A percentile compares a stretch with the other conserved stretches of the same genome.
phyloP scores from a whole-genome alignment of 1,140 invertebrate genomes.

The Psilanteris sp. region DNA sequence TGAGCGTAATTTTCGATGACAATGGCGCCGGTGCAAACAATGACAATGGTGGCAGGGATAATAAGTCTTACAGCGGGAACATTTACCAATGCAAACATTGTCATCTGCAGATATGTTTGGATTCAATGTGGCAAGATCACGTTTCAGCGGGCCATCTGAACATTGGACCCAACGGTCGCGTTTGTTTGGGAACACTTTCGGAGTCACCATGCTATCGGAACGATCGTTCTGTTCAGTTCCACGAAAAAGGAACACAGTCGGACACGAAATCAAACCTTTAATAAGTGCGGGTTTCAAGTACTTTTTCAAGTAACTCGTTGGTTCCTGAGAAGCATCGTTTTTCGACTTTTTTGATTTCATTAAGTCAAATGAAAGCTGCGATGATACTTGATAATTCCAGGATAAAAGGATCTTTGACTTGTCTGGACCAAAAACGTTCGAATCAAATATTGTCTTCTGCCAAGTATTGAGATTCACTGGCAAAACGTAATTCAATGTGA shows the following conservation, averaged over 20 bases:
- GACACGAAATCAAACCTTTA: slow-evolving; percentile 38
- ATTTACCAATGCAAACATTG: slow-evolving; percentile 46
- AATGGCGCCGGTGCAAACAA: slow-evolving; percentile 43
- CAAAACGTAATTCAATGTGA: neutral
- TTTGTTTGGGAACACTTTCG: slow-evolving; percentile 44
- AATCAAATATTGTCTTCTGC: slow-evolving; percentile 11
- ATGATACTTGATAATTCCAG: neutral
- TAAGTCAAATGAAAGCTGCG: neutral
- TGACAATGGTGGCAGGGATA: slow-evolving; percentile 48
- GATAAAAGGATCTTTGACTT: neutral
- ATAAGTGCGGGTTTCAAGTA: slow-evolving; percentile 36
- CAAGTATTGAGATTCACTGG: neutral
- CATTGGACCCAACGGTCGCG: slow-evolving; percentile 55
- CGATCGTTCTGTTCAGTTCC: slow-evolving; percentile 31
- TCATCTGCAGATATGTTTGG: slow-evolving; percentile 39
- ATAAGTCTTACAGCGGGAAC: slow-evolving; percentile 38
- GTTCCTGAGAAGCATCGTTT: neutral
- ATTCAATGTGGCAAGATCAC: slow-evolving; percentile 23
- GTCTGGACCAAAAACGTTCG: neutral
- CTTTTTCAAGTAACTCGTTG: slow-evolving; percentile 50
- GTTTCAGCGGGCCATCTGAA: slow-evolving; percentile 50
- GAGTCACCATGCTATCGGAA: slow-evolving; percentile 39
- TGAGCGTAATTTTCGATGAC: slow-evolving; percentile 40
- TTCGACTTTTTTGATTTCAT: slow-evolving; percentile 13
- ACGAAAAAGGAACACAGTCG: slow-evolving; percentile 23